These are phyloP conservation scores for Eriosoma lanigerum DNA, from an alignment of 1,140 invertebrate genomes.

Conservation along the genomic window DNA sequence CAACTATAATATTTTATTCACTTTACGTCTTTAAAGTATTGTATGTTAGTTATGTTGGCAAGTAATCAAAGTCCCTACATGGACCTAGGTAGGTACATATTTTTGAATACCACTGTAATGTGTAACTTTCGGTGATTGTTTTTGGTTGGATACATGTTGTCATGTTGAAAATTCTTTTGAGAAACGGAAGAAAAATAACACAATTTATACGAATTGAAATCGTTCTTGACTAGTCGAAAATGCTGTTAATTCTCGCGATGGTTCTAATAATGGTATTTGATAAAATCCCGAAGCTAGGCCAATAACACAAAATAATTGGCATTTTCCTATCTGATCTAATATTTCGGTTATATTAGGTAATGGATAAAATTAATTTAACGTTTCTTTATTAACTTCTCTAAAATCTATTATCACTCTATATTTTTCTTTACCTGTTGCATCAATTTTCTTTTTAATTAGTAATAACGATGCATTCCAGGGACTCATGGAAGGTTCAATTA, in stretches of 20 bases:
- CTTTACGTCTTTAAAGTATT: too few species aligned
- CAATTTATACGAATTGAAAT: too few species aligned
- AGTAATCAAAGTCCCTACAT: too few species aligned
- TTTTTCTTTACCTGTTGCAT: slow-evolving; percentile 53
- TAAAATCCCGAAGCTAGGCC: slow-evolving; percentile 61
- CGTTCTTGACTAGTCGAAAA: background rate
- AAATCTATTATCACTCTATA: slow-evolving; percentile 55
- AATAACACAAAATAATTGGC: slow-evolving; percentile 59
- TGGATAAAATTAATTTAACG: slow-evolving; percentile 58
- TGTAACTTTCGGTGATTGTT: too few species aligned
- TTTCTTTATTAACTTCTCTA: slow-evolving; percentile 55
- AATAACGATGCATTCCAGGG: slow-evolving; percentile 53
- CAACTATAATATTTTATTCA: too few species aligned
- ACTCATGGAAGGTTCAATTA: slow-evolving; percentile 43
- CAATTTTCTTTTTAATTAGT: slow-evolving; percentile 54
- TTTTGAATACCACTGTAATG: too few species aligned
- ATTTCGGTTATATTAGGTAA: slow-evolving; percentile 54
- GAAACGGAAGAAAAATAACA: too few species aligned
- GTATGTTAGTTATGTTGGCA: too few species aligned
- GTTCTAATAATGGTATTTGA: slow-evolving; percentile 60
- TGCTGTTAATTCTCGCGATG: background rate
- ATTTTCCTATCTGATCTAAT: slow-evolving; percentile 58
- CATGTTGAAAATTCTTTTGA: too few species aligned
- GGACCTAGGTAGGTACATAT: too few species aligned
- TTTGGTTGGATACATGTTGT: too few species aligned